These are phyloP conservation scores for Hypocryptadius cinnamomeus DNA, from an alignment of 2,113 vertebrate genomes.

Conservation along the genomic window DNA sequence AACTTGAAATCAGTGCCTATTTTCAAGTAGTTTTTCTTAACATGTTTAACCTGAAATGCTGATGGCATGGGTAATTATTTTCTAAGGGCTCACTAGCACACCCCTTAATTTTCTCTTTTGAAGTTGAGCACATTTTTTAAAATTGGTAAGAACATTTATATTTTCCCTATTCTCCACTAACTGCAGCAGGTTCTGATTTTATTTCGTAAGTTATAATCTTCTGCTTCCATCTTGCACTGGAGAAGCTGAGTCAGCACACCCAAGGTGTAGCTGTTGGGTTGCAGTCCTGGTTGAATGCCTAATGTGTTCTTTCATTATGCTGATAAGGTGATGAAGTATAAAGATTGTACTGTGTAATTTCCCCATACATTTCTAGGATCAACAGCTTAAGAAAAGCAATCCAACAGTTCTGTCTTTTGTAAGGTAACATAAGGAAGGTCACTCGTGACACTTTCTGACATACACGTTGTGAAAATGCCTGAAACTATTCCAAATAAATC, in stretches of 20 bases:
- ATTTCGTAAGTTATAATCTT: background rate
- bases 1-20: background rate
- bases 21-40: background rate
- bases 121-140: background rate
- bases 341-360: conserved; percentile 29
- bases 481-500: background rate
- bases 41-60: background rate
- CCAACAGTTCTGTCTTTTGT: background rate
- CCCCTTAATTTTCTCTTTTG: background rate
- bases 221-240: background rate
- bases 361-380: conserved; percentile 42
- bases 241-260: conserved; percentile 25
- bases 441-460: background rate
- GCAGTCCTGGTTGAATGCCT: conserved; percentile 34
- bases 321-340: conserved; percentile 43
- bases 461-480: background rate
- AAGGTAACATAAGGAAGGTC: background rate
- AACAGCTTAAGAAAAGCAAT: conserved; percentile 14
- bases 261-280: conserved; percentile 10
- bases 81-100: background rate
- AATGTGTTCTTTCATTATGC: conserved; percentile 14
- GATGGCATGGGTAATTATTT: background rate
- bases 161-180: background rate
- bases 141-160: conserved; percentile 4
- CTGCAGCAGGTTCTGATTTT: conserved; percentile 22